Evolutionary conservation across 2,113 vertebrate genomes (phyloP).

Genomic region (Aramus guarauna): DNA sequence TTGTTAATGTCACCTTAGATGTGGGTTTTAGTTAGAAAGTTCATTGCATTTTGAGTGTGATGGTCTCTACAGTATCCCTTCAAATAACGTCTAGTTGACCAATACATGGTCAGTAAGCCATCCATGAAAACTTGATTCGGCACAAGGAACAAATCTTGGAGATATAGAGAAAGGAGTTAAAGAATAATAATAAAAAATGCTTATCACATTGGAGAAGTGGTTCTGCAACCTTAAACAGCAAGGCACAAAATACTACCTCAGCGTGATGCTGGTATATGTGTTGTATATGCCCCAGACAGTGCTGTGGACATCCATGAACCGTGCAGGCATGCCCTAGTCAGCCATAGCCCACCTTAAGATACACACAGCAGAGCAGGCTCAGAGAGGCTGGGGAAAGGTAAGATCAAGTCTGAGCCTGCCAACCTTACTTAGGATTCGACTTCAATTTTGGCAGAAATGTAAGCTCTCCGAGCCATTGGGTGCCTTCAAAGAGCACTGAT

Average conservation of each 20-base stretch:
- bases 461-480: neutral
- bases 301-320: neutral
- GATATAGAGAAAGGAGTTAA: neutral
- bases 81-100: neutral
- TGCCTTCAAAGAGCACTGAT: neutral
- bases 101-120: neutral
- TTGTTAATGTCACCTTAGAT: neutral
- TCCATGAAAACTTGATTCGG: neutral
- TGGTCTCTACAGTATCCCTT: neutral
- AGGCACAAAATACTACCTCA: neutral
- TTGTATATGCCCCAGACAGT: neutral
- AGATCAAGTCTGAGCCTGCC: neutral
- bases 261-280: neutral
- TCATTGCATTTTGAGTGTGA: neutral
- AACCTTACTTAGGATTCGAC: neutral
- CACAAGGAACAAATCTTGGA: neutral
- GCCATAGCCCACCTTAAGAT: neutral
- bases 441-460: neutral
- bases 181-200: neutral
- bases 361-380: neutral
- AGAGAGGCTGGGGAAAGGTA: neutral
- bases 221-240: neutral
- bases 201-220: neutral
- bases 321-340: neutral
- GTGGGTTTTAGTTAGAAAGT: neutral